These are phyloP conservation scores for Vombatus ursinus DNA, from an alignment of 2,113 vertebrate species.

Conservation along the genomic window DNA sequence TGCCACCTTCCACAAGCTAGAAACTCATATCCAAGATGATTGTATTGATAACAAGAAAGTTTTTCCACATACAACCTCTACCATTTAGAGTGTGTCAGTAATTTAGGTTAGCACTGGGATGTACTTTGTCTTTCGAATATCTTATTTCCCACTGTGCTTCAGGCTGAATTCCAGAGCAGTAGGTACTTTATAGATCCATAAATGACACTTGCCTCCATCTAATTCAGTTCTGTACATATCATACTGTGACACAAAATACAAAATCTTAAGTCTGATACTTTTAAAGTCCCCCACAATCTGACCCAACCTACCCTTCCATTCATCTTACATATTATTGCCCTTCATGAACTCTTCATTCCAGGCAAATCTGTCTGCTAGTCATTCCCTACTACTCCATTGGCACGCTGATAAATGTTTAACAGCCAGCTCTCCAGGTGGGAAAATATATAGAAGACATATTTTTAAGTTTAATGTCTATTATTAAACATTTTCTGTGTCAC, in stretches of 20 bases:
- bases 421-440: not conserved
- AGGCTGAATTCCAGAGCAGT: not conserved
- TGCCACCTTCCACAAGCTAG: not conserved
- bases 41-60: not conserved
- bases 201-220: not conserved
- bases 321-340: not conserved
- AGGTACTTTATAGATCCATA: not conserved
- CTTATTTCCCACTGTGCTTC: not conserved
- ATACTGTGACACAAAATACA: not conserved
- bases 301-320: not conserved
- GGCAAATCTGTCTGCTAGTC: not conserved
- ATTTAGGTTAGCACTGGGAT: not conserved
- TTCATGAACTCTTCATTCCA: not conserved
- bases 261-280: not conserved
- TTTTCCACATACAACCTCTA: not conserved
- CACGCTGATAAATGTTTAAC: not conserved
- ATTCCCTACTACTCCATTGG: not conserved
- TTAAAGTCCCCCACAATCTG: not conserved
- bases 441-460: not conserved
- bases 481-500: not conserved
- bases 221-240: not conserved
- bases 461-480: not conserved
- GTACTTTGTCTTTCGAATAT: not conserved
- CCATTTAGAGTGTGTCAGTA: not conserved
- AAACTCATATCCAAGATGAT: not conserved